phyloP scores from a whole-genome alignment of 2,888 invertebrate genomes.

The Acronicta psi region DNA sequence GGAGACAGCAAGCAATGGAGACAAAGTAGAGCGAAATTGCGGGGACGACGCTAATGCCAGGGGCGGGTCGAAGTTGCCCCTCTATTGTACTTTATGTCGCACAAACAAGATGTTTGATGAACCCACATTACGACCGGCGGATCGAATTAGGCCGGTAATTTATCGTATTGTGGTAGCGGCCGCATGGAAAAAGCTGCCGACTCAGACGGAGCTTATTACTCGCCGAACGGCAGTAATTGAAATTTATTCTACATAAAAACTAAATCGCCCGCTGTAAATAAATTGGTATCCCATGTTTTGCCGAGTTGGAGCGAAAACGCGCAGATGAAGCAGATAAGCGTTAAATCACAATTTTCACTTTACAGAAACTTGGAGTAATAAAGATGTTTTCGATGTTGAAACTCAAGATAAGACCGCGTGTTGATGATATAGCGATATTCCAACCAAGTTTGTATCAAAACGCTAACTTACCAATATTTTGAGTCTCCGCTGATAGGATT shows the following conservation, averaged over 20 bases:
- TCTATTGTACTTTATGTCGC: constrained; percentile 77
- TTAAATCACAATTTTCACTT: constrained; percentile 68
- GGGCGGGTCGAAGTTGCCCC: constrained; percentile 65
- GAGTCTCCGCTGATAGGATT: constrained; percentile 63
- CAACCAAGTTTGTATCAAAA: constrained; percentile 62
- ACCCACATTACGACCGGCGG: constrained; percentile 79
- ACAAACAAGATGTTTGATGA: constrained; percentile 86
- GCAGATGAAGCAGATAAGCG: constrained; percentile 48
- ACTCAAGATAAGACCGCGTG: constrained; percentile 45
- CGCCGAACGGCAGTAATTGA: constrained; percentile 40
- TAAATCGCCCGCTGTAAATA: constrained; percentile 37
- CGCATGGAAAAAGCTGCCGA: constrained; percentile 60
- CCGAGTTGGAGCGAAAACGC: constrained; percentile 41
- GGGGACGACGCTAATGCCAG: constrained; percentile 71
- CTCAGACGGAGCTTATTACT: constrained; percentile 45
- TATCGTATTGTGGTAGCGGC: constrained; percentile 67
- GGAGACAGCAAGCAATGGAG: constrained; percentile 76
- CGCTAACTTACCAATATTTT: constrained; percentile 69
- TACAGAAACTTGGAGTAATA: constrained; percentile 57
- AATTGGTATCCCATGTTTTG: constrained; percentile 34
- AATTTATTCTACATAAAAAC: constrained; percentile 46
- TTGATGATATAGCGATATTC: constrained; percentile 70
- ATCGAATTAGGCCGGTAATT: constrained; percentile 79
- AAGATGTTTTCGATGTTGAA: constrained; percentile 60
- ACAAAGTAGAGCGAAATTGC: constrained; percentile 81